Evolutionary conservation across 1,140 invertebrate genomes (phyloP).

Genomic region (Lordiphosa clarofinis): DNA sequence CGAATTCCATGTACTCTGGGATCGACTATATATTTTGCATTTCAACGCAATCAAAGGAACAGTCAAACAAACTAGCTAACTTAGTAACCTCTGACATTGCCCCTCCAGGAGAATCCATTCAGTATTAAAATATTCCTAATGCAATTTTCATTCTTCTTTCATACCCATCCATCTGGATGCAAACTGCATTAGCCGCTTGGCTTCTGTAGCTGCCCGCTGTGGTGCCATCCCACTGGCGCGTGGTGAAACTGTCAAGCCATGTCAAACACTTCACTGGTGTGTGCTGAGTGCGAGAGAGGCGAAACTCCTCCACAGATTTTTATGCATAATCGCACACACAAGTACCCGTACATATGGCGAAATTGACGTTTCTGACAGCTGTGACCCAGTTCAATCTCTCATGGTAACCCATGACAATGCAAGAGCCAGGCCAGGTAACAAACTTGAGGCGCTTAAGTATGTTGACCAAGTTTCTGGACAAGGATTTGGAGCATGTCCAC

Average conservation of each 20-base stretch:
- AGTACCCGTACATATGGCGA: conserved; percentile 17
- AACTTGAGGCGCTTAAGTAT: conserved; percentile 36
- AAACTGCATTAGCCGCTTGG: conserved; percentile 25
- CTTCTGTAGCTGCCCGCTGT: conserved; percentile 29
- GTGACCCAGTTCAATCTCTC: conserved; percentile 55
- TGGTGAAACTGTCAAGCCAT: conserved; percentile 52
- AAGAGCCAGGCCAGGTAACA: conserved; percentile 6
- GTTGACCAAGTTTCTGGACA: conserved; percentile 61
- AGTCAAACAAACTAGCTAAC: too few species aligned
- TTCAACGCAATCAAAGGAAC: too few species aligned
- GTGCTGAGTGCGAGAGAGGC: conserved; percentile 6
- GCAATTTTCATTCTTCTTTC: too few species aligned
- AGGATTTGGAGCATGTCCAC: conserved; percentile 46
- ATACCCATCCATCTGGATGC: neutral
- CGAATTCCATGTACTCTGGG: too few species aligned
- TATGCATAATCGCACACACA: conserved; percentile 26
- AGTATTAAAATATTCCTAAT: too few species aligned
- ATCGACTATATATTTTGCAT: too few species aligned
- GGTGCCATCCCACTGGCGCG: conserved; percentile 33
- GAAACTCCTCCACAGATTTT: conserved; percentile 55
- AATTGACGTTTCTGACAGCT: conserved; percentile 56
- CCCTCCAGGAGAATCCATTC: too few species aligned
- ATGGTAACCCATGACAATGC: too few species aligned
- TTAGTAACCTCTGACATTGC: too few species aligned
- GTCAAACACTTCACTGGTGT: conserved; percentile 49